These are phyloP conservation scores for Dolichopus griseipennis DNA, from an alignment of 2,888 invertebrate genomes.

Conservation along the genomic window DNA sequence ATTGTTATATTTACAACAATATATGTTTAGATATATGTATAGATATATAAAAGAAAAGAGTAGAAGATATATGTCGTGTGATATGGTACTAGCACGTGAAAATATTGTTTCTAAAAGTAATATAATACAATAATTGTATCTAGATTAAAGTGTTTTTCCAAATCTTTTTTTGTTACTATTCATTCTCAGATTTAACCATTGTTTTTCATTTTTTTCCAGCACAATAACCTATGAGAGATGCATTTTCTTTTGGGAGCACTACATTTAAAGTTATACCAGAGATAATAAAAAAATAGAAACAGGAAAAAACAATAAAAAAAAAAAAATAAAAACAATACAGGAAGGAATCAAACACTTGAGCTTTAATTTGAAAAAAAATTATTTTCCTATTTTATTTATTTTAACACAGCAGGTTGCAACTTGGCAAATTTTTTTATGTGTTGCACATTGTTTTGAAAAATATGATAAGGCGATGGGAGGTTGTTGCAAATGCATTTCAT, in stretches of 20 bases:
- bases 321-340: background rate
- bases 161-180: background rate
- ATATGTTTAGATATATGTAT: too few relatives aligned
- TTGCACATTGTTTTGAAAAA: too few relatives aligned
- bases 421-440: background rate
- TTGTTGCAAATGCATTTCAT: too few relatives aligned
- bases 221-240: background rate
- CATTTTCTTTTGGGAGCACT: background rate
- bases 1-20: too few relatives aligned
- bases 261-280: background rate
- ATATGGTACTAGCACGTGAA: slow-evolving; percentile 4
- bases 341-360: background rate
- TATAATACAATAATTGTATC: background rate
- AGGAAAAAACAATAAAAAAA: background rate
- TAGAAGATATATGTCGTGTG: background rate
- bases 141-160: background rate
- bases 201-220: background rate
- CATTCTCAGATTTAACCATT: background rate
- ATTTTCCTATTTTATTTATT: background rate
- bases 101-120: background rate
- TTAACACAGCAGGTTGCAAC: background rate
- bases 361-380: background rate
- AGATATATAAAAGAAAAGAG: too few relatives aligned
- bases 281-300: background rate
- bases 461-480: too few relatives aligned